A percentile compares a stretch with the other conserved stretches of the same genome.
Evolutionary conservation across 2,888 invertebrate species (phyloP).

Genomic region (Cetonia aurata): DNA sequence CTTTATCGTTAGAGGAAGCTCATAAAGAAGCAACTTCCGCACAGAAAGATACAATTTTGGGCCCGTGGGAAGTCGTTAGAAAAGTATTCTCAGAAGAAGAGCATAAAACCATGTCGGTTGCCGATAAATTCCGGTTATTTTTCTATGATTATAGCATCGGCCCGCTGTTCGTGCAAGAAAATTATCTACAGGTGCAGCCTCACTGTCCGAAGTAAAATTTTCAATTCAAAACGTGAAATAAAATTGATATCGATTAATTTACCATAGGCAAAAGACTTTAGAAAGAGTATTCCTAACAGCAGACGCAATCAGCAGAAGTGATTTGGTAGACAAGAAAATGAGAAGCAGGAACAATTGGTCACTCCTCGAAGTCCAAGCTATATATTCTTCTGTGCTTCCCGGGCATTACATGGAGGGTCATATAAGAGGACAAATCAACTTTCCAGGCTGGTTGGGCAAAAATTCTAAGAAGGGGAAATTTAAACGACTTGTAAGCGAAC

Average conservation of each 20-base stretch:
- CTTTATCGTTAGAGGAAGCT: slow-evolving; percentile 68
- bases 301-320: slow-evolving; percentile 88
- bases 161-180: slow-evolving; percentile 98
- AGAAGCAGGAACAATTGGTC: slow-evolving; percentile 87
- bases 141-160: slow-evolving; percentile 97
- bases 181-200: slow-evolving; percentile 88
- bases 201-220: slow-evolving; percentile 75
- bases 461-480: slow-evolving; percentile 89
- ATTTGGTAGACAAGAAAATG: slow-evolving; percentile 86
- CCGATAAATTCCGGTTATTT: slow-evolving; percentile 91
- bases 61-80: slow-evolving; percentile 93
- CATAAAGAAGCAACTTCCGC: slow-evolving; percentile 72
- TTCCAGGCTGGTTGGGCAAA: slow-evolving; percentile 97
- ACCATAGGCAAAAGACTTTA: slow-evolving; percentile 71
- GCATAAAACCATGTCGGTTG: slow-evolving; percentile 81
- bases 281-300: slow-evolving; percentile 83
- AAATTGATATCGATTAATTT: slow-evolving; percentile 1
- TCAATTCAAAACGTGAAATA: slow-evolving; percentile 19
- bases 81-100: slow-evolving; percentile 89
- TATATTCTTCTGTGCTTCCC: slow-evolving; percentile 92
- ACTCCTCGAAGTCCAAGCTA: slow-evolving; percentile 86
- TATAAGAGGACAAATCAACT: slow-evolving; percentile 83
- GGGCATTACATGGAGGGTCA: slow-evolving; percentile 88
- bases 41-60: slow-evolving; percentile 89
- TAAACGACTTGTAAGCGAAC: slow-evolving; percentile 83